These are phyloP conservation scores for Dyspetes luteomarginatus DNA, from an alignment of 2,888 invertebrate genomes.

Conservation along the genomic window DNA sequence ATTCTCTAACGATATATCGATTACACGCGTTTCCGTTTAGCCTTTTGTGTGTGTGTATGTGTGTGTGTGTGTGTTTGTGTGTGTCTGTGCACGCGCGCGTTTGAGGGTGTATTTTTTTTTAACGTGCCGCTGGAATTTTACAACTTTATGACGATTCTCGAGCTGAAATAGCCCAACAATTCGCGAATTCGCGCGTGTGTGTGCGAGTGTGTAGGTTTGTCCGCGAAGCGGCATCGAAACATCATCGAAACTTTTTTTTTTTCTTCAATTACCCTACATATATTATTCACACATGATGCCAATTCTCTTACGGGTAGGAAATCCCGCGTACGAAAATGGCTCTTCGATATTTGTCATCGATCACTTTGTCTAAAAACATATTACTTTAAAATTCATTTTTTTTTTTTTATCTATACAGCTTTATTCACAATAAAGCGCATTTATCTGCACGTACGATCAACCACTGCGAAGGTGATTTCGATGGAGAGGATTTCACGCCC, in stretches of 20 bases:
- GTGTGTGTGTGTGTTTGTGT: background rate
- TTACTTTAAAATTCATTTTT: slow-evolving; percentile 30
- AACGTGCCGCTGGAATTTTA: background rate
- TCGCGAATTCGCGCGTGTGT: background rate
- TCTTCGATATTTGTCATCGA: slow-evolving; percentile 26
- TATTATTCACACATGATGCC: slow-evolving; percentile 53
- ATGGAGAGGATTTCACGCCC: background rate
- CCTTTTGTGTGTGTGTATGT: background rate
- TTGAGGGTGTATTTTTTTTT: slow-evolving; percentile 4
- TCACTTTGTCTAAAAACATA: slow-evolving; percentile 25
- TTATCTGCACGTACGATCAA: slow-evolving; percentile 24
- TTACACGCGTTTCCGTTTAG: slow-evolving; percentile 24
- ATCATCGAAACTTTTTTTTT: slow-evolving; percentile 24
- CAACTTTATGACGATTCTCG: background rate
- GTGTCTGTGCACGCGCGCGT: background rate
- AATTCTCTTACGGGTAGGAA: slow-evolving; percentile 32
- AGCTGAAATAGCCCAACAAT: background rate
- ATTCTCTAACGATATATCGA: slow-evolving; percentile 51
- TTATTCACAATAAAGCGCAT: slow-evolving; percentile 49
- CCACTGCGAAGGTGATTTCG: slow-evolving; percentile 20
- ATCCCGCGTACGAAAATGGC: slow-evolving; percentile 34
- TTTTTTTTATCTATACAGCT: slow-evolving; percentile 53
- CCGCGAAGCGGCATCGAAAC: slow-evolving; percentile 23
- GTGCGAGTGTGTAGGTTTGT: background rate
- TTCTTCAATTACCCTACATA: slow-evolving; percentile 33